phyloP scores from a whole-genome alignment of 2,888 invertebrate genomes.

The Cyrtodaria siliqua region DNA sequence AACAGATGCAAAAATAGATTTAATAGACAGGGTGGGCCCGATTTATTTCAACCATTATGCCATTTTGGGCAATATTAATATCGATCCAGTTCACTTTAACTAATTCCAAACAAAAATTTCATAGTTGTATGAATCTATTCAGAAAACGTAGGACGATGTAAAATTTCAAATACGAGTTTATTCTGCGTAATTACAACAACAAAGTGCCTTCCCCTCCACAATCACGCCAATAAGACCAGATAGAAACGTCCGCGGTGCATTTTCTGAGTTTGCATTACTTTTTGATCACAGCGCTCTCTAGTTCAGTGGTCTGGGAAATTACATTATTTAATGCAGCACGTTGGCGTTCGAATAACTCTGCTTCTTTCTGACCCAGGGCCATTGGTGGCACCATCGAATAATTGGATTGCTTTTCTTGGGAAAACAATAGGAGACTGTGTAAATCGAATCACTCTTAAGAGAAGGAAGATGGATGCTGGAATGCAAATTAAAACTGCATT shows the following conservation, averaged over 20 bases:
- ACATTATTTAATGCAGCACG: slow-evolving; percentile 66
- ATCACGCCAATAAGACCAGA: slow-evolving; percentile 23
- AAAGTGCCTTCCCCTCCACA: slow-evolving; percentile 48
- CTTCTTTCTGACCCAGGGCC: slow-evolving; percentile 51
- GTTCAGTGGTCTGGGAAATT: slow-evolving; percentile 64
- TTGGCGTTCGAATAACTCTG: slow-evolving; percentile 37
- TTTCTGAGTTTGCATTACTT: slow-evolving; percentile 53
- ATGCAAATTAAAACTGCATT: slow-evolving; percentile 2
- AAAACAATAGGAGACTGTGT: slow-evolving; percentile 43
- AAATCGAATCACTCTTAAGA: slow-evolving; percentile 27
- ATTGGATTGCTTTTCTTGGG: slow-evolving; percentile 58
- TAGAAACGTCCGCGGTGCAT: slow-evolving; percentile 32
- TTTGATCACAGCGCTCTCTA: slow-evolving; percentile 55
- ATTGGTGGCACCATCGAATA: slow-evolving; percentile 20
- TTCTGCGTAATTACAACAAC: slow-evolving; percentile 58
- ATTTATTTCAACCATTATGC: slow-evolving; percentile 46
- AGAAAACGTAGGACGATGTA: slow-evolving; percentile 57
- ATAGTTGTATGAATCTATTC: slow-evolving; percentile 59
- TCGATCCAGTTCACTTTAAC: slow-evolving; percentile 41
- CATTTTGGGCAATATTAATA: slow-evolving; percentile 52
- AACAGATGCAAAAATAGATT: slow-evolving; percentile 38
- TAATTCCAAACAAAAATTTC: slow-evolving; percentile 68
- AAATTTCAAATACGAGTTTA: slow-evolving; percentile 61
- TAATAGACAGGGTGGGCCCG: slow-evolving; percentile 42
- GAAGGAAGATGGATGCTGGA: not conserved